phyloP scores from a whole-genome alignment of 2,888 invertebrate genomes.

The Heliconius ismenius region DNA sequence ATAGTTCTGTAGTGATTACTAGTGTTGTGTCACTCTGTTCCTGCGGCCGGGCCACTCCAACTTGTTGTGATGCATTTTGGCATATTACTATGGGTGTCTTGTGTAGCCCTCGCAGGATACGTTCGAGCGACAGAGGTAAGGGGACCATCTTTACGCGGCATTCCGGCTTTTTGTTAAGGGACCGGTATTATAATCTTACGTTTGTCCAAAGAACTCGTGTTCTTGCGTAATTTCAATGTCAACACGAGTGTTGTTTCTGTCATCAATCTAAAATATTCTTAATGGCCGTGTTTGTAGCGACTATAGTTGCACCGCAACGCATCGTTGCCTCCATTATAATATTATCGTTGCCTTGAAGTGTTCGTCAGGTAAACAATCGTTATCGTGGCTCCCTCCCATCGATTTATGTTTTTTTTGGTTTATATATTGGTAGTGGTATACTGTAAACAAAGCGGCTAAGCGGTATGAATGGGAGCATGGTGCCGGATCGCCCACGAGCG shows the following conservation, averaged over 20 bases:
- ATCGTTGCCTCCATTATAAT: constrained; percentile 49
- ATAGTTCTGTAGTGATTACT: constrained; percentile 74
- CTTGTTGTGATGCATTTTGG: constrained; percentile 88
- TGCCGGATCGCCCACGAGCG: constrained; percentile 61
- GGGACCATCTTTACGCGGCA: constrained; percentile 77
- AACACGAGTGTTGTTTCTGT: constrained; percentile 53
- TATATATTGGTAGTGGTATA: constrained; percentile 52
- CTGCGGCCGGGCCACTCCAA: constrained; percentile 70
- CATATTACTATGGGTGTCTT: constrained; percentile 88
- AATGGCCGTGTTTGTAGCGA: constrained; percentile 45
- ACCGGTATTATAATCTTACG: constrained; percentile 49
- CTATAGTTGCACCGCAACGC: constrained; percentile 46
- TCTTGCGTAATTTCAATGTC: constrained; percentile 81
- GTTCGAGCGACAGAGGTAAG: constrained; percentile 89
- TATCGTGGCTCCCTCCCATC: constrained; percentile 66
- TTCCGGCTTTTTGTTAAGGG: constrained; percentile 73
- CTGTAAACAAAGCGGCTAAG: constrained; percentile 41
- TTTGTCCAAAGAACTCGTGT: constrained; percentile 53
- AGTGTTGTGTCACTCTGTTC: constrained; percentile 70
- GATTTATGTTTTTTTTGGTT: constrained; percentile 51
- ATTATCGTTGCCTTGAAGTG: constrained; percentile 69
- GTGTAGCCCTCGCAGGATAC: constrained; percentile 87
- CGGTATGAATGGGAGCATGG: constrained; percentile 61
- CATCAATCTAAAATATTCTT: constrained; percentile 48
- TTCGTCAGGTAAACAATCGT: constrained; percentile 75